A percentile compares a stretch with the other conserved stretches of the same genome.
These are phyloP conservation scores for Labeo rohita DNA, from an alignment of 2,113 vertebrate genomes.

Conservation along the genomic window DNA sequence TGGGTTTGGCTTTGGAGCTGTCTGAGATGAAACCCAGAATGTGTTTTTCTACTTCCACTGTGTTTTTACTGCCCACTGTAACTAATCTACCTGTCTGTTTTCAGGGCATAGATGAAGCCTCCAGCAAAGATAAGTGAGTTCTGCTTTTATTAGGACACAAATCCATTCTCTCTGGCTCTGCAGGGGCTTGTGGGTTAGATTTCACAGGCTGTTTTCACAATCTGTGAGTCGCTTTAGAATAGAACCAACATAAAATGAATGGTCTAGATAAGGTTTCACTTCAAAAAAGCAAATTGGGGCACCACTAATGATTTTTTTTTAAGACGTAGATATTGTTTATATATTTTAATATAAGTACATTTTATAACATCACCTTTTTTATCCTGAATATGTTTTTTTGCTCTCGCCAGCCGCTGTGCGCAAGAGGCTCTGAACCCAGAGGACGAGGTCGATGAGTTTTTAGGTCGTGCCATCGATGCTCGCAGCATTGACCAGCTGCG, in stretches of 20 bases:
- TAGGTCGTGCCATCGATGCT: constrained; percentile 92
- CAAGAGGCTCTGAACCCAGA: constrained; percentile 93
- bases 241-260: constrained; percentile 36
- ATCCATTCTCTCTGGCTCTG: neutral
- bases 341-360: neutral
- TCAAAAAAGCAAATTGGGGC: neutral
- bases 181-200: constrained; percentile 49
- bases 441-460: constrained; percentile 95
- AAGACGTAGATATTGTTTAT: neutral
- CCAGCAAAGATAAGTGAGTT: constrained; percentile 96
- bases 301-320: neutral
- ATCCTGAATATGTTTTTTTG: constrained; percentile 19
- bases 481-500: constrained; percentile 95
- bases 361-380: neutral
- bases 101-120: constrained; percentile 93
- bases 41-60: constrained; percentile 53
- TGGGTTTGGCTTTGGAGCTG: constrained; percentile 71
- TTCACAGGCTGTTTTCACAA: constrained; percentile 45
- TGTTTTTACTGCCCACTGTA: constrained; percentile 46
- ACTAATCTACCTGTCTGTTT: constrained; percentile 57
- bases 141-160: constrained; percentile 53
- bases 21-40: constrained; percentile 60
- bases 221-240: constrained; percentile 16
- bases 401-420: constrained; percentile 79
- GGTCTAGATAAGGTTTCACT: constrained; percentile 15